Evolutionary conservation across 2,113 vertebrate genomes (phyloP), one percentile per base, ranked within the genome.

Genomic region (Apeltes quadracus): DNA sequence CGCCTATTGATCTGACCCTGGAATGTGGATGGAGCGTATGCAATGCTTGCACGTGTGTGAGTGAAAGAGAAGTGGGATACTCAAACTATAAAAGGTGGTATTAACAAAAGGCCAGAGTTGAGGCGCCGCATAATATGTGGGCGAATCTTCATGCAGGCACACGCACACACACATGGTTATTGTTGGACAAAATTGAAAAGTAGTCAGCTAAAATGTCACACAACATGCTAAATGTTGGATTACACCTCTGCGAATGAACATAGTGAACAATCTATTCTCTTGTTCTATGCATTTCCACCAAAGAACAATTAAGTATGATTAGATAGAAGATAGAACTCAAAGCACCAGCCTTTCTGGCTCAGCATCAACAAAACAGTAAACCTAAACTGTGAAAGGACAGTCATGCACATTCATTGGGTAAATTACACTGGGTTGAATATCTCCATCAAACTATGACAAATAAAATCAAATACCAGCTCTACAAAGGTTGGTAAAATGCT

Each of bases 1-100:
- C 22, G 82, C 81, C 79, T 54, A 76, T 34, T 78, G 76, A 87
- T 88, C 90, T 91, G 85, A 92, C 88, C 77, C 71, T 68, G 66
- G 72, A 77, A 72, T 78, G 76, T 62, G 53, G 82, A 83, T 63
- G 46, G 44, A 27, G 38, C n/a, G 51, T 32, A 14, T 41, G 54
- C 44, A 59, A 46, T 69, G 67, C 39, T 61, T 75, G 50, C 29
- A 29, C 29, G 5, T 64, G 48, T 29, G 48, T 55, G 15, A 38
- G 64, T 41, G 59, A 38, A 50, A 14, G 53, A 58, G 15, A 57
- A 69, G 68, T 78, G 75, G 83, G 84, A 56, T 41, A 50, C 58
- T 84, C 76, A 75, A 82, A 83, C 85, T 87, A 80, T 92, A 76
- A n/a, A n/a, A 89, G 84, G 54, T 61, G 46, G 43, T 34, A 58